A percentile compares a stretch with the other conserved stretches of the same genome.
These are phyloP conservation scores for Aphodius sticticus DNA, from an alignment of 2,888 invertebrate genomes.

Conservation along the genomic window DNA sequence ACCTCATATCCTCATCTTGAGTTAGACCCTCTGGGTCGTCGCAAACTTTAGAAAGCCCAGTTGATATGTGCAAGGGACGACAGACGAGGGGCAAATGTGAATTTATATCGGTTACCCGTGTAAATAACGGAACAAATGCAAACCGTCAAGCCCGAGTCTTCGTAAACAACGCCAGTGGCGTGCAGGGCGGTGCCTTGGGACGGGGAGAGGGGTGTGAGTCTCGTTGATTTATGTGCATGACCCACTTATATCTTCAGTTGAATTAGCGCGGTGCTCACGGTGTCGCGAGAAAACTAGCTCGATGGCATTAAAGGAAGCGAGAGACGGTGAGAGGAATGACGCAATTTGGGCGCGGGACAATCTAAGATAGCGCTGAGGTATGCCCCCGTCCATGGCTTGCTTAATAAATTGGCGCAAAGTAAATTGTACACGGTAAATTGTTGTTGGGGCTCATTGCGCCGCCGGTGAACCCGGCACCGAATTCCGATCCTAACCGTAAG, in stretches of 20 bases:
- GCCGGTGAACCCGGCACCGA: too few relatives aligned
- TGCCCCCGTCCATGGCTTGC: not conserved
- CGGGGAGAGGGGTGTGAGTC: not conserved
- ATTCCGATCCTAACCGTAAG: too few relatives aligned
- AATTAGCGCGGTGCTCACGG: conserved; percentile 26
- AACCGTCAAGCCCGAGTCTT: conserved; percentile 27
- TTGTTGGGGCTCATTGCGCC: not conserved
- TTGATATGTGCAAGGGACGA: not conserved
- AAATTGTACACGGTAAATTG: not conserved
- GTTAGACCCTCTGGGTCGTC: not conserved
- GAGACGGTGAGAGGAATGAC: not conserved
- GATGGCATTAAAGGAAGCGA: not conserved
- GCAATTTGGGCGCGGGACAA: not conserved
- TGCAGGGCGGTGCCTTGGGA: not conserved
- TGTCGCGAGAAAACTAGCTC: conserved; percentile 11
- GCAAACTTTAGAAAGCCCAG: not conserved
- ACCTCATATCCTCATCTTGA: not conserved
- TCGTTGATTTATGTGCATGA: conserved; percentile 17
- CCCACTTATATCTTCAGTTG: conserved; percentile 29
- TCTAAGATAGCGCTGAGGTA: conserved; percentile 4
- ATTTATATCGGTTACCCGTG: conserved; percentile 28
- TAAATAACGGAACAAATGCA: conserved; percentile 32
- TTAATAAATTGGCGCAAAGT: conserved; percentile 4
- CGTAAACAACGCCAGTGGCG: conserved; percentile 22
- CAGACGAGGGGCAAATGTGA: conserved; percentile 19